These are phyloP conservation scores for Oncorhynchus keta DNA, from an alignment of 2,113 vertebrate species.

Conservation along the genomic window DNA sequence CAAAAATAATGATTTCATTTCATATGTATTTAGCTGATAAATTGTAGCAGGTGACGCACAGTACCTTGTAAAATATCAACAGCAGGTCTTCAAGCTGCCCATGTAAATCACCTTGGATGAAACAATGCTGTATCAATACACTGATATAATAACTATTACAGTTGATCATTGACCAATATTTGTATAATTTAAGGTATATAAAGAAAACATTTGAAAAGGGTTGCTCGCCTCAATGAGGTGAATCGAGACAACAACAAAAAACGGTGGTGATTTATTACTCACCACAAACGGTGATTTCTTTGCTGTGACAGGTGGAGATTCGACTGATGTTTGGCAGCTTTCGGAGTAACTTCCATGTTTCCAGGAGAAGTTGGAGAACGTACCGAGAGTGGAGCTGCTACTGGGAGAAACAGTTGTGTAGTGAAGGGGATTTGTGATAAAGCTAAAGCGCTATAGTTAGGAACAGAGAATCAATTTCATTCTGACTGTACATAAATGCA, in stretches of 20 bases:
- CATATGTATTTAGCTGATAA: no score
- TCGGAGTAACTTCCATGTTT: conserved; percentile 83
- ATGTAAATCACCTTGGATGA: conserved; percentile 85
- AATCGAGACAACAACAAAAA: neutral
- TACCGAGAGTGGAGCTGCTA: conserved; percentile 94
- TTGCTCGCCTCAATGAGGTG: neutral
- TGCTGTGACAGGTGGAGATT: conserved; percentile 87
- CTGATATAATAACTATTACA: neutral
- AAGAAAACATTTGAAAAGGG: neutral
- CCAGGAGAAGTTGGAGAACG: conserved; percentile 87
- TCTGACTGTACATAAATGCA: neutral
- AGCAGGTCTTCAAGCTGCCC: conserved; percentile 91
- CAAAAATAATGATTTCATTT: neutral
- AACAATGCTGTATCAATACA: neutral
- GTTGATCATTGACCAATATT: neutral
- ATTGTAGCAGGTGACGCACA: neutral
- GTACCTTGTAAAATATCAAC: conserved; percentile 86
- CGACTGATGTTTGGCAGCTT: conserved; percentile 90
- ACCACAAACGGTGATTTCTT: conserved; percentile 95
- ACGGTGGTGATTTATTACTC: conserved; percentile 24
- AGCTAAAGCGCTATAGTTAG: neutral
- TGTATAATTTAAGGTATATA: neutral
- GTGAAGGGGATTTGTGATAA: neutral
- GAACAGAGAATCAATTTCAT: neutral
- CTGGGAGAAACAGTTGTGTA: conserved; percentile 61